phyloP scores from a whole-genome alignment of 2,797 vertebrate species.

The Gambelia wislizenii region DNA sequence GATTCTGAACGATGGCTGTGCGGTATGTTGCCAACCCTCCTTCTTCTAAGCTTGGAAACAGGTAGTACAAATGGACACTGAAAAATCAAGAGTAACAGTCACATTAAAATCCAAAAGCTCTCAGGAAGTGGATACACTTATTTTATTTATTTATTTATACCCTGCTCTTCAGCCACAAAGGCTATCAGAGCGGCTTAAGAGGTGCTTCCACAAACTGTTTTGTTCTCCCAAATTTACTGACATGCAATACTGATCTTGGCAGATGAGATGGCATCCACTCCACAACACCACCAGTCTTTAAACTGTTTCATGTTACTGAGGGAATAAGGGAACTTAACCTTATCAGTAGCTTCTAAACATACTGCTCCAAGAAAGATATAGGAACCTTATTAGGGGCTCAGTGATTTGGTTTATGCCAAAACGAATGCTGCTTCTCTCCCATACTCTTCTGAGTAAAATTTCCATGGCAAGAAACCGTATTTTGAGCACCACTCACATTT shows the following conservation, averaged over 20 bases:
- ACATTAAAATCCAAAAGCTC: background rate
- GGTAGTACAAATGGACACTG: constrained; percentile 97
- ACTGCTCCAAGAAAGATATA: background rate
- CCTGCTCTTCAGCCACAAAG: too few relatives aligned
- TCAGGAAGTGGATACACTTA: constrained; percentile 4
- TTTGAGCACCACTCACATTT: background rate
- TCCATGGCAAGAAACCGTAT: background rate
- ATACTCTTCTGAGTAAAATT: background rate
- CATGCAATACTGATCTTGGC: background rate
- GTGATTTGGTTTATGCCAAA: background rate
- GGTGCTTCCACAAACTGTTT: fast-evolving
- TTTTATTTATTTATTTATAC: too few relatives aligned
- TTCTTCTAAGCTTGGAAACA: constrained; percentile 95
- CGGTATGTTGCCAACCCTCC: constrained; percentile 97
- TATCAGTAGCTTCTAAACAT: too few relatives aligned
- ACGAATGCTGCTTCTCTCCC: background rate
- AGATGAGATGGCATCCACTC: background rate
- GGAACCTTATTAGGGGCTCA: background rate
- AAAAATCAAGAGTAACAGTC: constrained; percentile 38
- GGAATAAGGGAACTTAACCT: background rate
- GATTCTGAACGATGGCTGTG: constrained; percentile 98
- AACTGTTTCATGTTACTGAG: background rate
- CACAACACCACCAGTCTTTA: background rate
- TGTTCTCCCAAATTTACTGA: background rate
- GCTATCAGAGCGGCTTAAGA: too few relatives aligned